A percentile compares a stretch with the other conserved stretches of the same genome.
These are phyloP conservation scores for Megatriorchis doriae DNA, from an alignment of 2,113 vertebrate genomes.

Conservation along the genomic window DNA sequence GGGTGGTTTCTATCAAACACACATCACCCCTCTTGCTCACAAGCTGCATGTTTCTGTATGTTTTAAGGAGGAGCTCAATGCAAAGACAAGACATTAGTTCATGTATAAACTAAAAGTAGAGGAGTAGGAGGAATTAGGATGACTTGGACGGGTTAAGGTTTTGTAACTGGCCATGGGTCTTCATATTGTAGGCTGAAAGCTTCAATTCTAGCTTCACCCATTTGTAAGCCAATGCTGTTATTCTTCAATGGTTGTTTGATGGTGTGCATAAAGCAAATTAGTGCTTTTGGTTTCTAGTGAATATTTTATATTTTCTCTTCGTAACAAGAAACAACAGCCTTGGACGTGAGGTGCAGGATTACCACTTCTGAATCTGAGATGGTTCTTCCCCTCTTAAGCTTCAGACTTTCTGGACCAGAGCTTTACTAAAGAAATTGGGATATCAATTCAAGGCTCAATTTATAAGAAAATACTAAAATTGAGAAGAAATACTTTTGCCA, in stretches of 20 bases:
- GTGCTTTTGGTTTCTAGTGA: background rate
- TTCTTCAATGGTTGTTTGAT: background rate
- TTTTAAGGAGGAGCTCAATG: background rate
- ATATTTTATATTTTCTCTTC: background rate
- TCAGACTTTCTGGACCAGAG: background rate
- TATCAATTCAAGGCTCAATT: background rate
- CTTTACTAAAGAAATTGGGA: background rate
- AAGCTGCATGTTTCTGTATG: background rate
- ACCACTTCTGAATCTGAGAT: background rate
- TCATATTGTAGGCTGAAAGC: background rate
- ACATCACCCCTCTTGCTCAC: background rate
- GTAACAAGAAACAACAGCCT: background rate
- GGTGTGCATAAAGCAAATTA: background rate
- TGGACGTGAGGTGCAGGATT: background rate
- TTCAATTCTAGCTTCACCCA: background rate
- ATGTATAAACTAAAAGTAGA: background rate
- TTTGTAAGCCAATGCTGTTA: background rate
- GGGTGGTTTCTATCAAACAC: conserved; percentile 25
- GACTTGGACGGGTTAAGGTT: background rate
- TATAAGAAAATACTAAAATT: background rate
- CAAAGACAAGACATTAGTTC: background rate
- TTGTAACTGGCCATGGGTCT: background rate
- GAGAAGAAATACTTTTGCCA: background rate
- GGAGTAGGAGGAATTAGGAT: background rate
- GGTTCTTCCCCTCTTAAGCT: background rate